Evolutionary conservation across 2,888 invertebrate species (phyloP).

Genomic region (Agriotes lineatus): DNA sequence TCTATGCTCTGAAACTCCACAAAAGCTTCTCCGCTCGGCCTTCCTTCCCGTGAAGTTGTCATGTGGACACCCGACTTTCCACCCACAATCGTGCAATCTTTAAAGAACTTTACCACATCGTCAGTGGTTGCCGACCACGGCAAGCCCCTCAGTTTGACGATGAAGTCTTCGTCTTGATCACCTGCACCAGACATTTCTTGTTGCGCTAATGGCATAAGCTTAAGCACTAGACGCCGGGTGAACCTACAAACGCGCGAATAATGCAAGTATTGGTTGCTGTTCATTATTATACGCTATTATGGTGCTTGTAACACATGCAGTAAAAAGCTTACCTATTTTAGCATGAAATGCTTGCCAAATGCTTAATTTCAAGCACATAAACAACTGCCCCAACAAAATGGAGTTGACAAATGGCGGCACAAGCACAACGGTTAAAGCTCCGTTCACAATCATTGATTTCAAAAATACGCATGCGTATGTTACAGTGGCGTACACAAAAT

Average conservation of each 20-base stretch:
- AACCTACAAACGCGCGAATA: background rate
- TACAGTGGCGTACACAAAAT: too few species aligned
- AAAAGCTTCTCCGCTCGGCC: slow-evolving; percentile 92
- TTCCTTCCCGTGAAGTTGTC: slow-evolving; percentile 86
- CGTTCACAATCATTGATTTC: too few species aligned
- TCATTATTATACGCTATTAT: background rate
- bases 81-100: slow-evolving; percentile 71
- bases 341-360: background rate
- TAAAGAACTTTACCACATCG: slow-evolving; percentile 85
- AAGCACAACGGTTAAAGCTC: too few species aligned
- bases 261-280: background rate
- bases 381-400: slow-evolving; percentile 15
- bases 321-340: background rate
- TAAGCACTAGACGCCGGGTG: too few species aligned
- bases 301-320: background rate
- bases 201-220: background rate
- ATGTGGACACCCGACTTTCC: slow-evolving; percentile 83
- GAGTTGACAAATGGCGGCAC: slow-evolving; percentile 16
- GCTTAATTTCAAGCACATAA: slow-evolving; percentile 6
- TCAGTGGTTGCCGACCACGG: slow-evolving; percentile 91
- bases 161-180: slow-evolving; percentile 69
- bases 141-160: slow-evolving; percentile 84
- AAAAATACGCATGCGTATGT: too few species aligned
- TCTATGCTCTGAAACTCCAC: slow-evolving; percentile 84
- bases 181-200: slow-evolving; percentile 56